Evolutionary conservation across 1,140 invertebrate genomes (phyloP).

Genomic region (Solenopsis fugax): DNA sequence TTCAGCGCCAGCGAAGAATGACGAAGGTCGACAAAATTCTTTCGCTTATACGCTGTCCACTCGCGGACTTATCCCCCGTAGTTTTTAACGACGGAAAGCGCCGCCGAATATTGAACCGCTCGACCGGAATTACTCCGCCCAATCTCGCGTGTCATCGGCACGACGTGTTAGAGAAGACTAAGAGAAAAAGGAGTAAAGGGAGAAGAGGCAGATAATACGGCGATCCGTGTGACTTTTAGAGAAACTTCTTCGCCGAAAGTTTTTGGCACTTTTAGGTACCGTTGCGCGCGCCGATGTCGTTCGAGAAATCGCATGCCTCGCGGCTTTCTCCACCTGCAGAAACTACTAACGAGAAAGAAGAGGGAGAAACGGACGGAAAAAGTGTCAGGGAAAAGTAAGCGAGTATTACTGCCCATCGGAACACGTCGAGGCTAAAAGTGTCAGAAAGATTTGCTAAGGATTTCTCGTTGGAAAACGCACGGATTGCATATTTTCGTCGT

Average conservation of each 20-base stretch:
- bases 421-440: conserved; percentile 38
- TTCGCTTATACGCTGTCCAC: conserved; percentile 38
- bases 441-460: conserved; percentile 60
- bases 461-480: conserved; percentile 52
- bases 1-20: conserved; percentile 41
- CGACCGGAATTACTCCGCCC: conserved; percentile 49
- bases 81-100: conserved; percentile 54
- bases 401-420: conserved; percentile 8
- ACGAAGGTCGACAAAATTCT: conserved; percentile 62
- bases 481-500: conserved; percentile 51
- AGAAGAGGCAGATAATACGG: conserved; percentile 32
- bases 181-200: background rate
- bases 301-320: conserved; percentile 30
- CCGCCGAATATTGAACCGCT: conserved; percentile 57
- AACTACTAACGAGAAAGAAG: conserved; percentile 63
- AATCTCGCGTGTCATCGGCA: conserved; percentile 39
- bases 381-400: conserved; percentile 33
- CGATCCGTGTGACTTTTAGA: conserved; percentile 62
- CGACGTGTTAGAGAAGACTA: conserved; percentile 35
- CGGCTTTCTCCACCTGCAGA: conserved; percentile 44
- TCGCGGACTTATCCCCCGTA: conserved; percentile 44
- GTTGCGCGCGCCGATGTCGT: conserved; percentile 48
- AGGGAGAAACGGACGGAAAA: conserved; percentile 43
- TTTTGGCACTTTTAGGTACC: conserved; percentile 67
- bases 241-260: conserved; percentile 70